Percentiles rank a stretch among this genome's conserved stretches.
Evolutionary conservation across 2,797 vertebrate genomes (phyloP).

Genomic region (Crocidura indochinensis): DNA sequence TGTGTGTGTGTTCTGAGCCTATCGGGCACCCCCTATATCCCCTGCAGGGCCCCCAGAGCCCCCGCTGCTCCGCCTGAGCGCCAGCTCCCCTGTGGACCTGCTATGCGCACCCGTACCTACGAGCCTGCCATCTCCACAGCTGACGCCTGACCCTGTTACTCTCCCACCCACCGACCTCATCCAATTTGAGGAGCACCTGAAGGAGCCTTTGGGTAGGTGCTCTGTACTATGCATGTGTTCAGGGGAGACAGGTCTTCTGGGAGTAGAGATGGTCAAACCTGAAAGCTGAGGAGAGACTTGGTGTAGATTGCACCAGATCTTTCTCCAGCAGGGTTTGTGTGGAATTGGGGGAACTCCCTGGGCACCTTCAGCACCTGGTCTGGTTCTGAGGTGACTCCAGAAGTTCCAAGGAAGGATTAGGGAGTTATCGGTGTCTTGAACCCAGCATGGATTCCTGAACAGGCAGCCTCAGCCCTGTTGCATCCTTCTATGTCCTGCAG

Average conservation of each 20-base stretch:
- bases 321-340: too few species aligned
- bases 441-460: too few species aligned
- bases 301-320: too few species aligned
- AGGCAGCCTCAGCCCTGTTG: too few species aligned
- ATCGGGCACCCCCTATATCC: constrained; percentile 36
- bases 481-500: too few species aligned
- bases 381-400: not conserved
- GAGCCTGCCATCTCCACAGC: constrained; percentile 97
- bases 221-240: too few species aligned
- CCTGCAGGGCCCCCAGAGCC: constrained; percentile 91
- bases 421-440: not conserved
- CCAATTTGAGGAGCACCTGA: constrained; percentile 93
- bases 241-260: too few species aligned
- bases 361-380: not conserved
- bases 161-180: constrained; percentile 94
- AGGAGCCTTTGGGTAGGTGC: constrained; percentile 85
- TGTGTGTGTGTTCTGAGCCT: too few species aligned
- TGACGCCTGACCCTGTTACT: constrained; percentile 95
- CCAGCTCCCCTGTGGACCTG: constrained; percentile 94
- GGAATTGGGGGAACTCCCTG: too few species aligned
- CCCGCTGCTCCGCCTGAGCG: constrained; percentile 93
- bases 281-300: too few species aligned
- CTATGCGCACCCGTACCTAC: constrained; percentile 97
- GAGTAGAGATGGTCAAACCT: too few species aligned
- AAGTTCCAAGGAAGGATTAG: not conserved